phyloP scores from a whole-genome alignment of 2,113 vertebrate genomes.

The Speoplatyrhinus poulsoni region DNA sequence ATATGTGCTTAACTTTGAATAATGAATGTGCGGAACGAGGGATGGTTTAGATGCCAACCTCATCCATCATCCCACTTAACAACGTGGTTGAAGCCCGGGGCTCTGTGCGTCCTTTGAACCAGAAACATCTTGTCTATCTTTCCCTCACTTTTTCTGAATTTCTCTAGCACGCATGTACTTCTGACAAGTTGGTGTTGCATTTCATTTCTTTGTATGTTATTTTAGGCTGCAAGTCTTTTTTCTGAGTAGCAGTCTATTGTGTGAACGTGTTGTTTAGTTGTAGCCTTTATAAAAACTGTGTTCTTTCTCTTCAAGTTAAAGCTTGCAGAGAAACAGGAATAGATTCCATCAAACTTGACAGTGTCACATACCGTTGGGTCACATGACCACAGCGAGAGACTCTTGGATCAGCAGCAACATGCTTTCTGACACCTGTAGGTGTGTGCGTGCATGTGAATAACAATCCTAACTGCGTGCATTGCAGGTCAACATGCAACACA shows the following conservation, averaged over 20 bases:
- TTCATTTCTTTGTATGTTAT: no score
- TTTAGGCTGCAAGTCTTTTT: no score
- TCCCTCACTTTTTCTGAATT: not conserved
- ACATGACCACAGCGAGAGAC: conserved; percentile 31
- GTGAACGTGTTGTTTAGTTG: no score
- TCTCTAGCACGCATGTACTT: not conserved
- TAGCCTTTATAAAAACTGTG: no score
- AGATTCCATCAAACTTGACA: conserved; percentile 4
- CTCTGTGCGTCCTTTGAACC: no score
- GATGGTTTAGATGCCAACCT: not conserved
- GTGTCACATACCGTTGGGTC: conserved; percentile 25
- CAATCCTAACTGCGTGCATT: no score
- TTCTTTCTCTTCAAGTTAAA: conserved; percentile 33
- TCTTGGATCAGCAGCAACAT: conserved; percentile 34
- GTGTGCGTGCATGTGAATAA: not conserved
- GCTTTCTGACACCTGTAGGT: conserved; percentile 9
- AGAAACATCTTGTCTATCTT: not conserved
- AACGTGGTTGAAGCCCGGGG: no score
- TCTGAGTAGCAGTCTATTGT: no score
- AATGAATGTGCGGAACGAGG: not conserved
- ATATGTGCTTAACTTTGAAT: not conserved
- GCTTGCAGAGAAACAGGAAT: conserved; percentile 27
- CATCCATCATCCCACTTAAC: conserved; percentile 15
- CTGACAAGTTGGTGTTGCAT: no score
- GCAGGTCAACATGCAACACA: no score